Evolutionary conservation across 1,140 invertebrate species (phyloP).

Genomic region (Atta colombica): DNA sequence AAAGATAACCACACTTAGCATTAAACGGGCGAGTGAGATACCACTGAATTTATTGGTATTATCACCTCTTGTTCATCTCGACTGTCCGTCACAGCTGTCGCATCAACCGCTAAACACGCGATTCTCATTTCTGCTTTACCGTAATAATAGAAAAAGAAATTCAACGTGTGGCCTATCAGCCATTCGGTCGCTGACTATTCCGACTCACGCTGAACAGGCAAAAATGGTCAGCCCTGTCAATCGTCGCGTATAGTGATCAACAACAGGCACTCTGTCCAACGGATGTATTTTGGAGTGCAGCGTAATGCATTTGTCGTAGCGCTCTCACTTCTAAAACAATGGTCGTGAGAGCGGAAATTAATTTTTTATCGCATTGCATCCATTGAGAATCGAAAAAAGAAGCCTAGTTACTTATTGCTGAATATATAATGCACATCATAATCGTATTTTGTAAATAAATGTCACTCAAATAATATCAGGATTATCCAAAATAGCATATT

Average conservation of each 20-base stretch:
- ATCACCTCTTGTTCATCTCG: slow-evolving; percentile 59
- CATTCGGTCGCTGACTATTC: slow-evolving; percentile 7
- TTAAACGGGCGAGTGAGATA: slow-evolving; percentile 28
- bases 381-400: slow-evolving; percentile 1
- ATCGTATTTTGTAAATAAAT: background rate
- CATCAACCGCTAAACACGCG: slow-evolving; percentile 46
- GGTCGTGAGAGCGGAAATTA: slow-evolving; percentile 6
- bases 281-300: background rate
- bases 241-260: slow-evolving; percentile 3
- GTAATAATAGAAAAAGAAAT: slow-evolving; percentile 50
- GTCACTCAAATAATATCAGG: background rate
- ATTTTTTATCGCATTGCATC: slow-evolving; percentile 6
- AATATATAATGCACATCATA: background rate
- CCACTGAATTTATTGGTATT: slow-evolving; percentile 51
- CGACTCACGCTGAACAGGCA: background rate
- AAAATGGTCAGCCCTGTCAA: slow-evolving; percentile 41
- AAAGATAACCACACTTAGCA: slow-evolving; percentile 6
- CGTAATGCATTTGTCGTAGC: slow-evolving; percentile 9
- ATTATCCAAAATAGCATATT: background rate
- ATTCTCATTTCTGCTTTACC: slow-evolving; percentile 34
- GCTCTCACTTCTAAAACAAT: slow-evolving; percentile 16
- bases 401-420: background rate
- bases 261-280: slow-evolving; percentile 10
- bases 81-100: slow-evolving; percentile 56
- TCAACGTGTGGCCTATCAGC: slow-evolving; percentile 22